These are phyloP conservation scores for Calephelis virginiensis DNA, from an alignment of 1,140 invertebrate genomes.

Conservation along the genomic window DNA sequence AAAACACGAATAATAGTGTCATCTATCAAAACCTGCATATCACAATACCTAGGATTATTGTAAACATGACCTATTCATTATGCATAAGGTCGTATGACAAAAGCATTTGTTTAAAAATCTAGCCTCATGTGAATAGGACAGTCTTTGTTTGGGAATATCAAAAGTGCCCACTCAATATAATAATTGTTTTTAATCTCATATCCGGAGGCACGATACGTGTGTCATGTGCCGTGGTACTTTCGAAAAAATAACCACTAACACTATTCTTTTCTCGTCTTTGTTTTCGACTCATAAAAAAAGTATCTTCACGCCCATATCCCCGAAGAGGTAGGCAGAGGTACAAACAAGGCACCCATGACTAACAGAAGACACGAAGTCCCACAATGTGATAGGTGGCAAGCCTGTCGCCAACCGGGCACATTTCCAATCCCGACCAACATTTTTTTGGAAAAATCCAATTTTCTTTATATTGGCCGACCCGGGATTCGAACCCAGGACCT, in stretches of 20 bases:
- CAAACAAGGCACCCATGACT: too few relatives aligned
- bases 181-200: conserved; percentile 30
- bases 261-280: background rate
- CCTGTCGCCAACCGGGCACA: too few relatives aligned
- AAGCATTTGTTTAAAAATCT: conserved; percentile 32
- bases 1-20: conserved; percentile 16
- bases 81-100: conserved; percentile 27
- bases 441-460: too few relatives aligned
- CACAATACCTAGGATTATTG: conserved; percentile 30
- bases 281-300: too few relatives aligned
- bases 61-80: conserved; percentile 33
- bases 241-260: background rate
- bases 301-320: too few relatives aligned
- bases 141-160: conserved; percentile 26
- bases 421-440: too few relatives aligned
- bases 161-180: conserved; percentile 27
- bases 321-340: too few relatives aligned
- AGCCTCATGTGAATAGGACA: conserved; percentile 29
- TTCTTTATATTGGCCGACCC: too few relatives aligned
- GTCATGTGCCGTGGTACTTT: too few relatives aligned
- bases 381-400: too few relatives aligned
- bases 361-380: too few relatives aligned
- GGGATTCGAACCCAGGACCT: too few relatives aligned
- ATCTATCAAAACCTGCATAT: conserved; percentile 13
- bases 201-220: conserved; percentile 15